Percentiles rank a stretch among this genome's conserved stretches.
Evolutionary conservation across 2,888 invertebrate genomes (phyloP).

Genomic region (Drosophila setosimentum): DNA sequence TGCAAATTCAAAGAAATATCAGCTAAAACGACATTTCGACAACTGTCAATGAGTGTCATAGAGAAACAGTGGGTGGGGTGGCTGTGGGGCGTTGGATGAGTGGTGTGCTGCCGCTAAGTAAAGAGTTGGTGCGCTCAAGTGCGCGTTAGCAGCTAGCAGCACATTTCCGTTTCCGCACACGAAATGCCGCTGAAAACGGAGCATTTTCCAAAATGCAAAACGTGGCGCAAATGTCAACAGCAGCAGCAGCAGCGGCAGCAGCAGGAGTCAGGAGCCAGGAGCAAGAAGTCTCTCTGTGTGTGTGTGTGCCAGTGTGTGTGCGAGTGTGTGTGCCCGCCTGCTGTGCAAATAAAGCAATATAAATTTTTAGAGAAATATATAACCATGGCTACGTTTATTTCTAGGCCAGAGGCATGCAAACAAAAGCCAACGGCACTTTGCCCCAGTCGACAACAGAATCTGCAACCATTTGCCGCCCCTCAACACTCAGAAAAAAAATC

Average conservation of each 20-base stretch:
- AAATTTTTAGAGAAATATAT: slow-evolving; percentile 75
- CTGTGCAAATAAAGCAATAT: slow-evolving; percentile 73
- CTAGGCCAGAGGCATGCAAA: slow-evolving; percentile 77
- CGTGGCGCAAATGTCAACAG: slow-evolving; percentile 79
- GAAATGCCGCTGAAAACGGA: slow-evolving; percentile 77
- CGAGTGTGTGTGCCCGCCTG: slow-evolving; percentile 12
- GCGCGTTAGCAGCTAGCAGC: slow-evolving; percentile 72
- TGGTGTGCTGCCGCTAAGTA: slow-evolving; percentile 9
- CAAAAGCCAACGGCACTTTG: slow-evolving; percentile 76
- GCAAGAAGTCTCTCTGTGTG: slow-evolving; percentile 4
- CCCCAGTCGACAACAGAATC: slow-evolving; percentile 48
- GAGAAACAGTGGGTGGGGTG: neutral
- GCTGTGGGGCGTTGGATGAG: neutral
- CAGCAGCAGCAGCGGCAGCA: slow-evolving; percentile 36
- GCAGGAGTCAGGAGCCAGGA: slow-evolving; percentile 4
- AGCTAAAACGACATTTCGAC: slow-evolving; percentile 68
- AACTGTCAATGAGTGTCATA: slow-evolving; percentile 68
- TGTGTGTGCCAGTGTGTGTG: slow-evolving; percentile 10
- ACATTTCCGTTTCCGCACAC: slow-evolving; percentile 81
- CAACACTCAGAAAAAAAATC: neutral
- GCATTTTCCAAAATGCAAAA: slow-evolving; percentile 79
- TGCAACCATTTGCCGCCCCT: slow-evolving; percentile 5
- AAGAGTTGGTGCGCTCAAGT: slow-evolving; percentile 65
- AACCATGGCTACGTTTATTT: slow-evolving; percentile 72
- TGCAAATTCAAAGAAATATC: slow-evolving; percentile 21